Evolutionary conservation across 2,888 invertebrate species (phyloP), one percentile per base, ranked within the genome.

Genomic region (Agonopterix heracliana): DNA sequence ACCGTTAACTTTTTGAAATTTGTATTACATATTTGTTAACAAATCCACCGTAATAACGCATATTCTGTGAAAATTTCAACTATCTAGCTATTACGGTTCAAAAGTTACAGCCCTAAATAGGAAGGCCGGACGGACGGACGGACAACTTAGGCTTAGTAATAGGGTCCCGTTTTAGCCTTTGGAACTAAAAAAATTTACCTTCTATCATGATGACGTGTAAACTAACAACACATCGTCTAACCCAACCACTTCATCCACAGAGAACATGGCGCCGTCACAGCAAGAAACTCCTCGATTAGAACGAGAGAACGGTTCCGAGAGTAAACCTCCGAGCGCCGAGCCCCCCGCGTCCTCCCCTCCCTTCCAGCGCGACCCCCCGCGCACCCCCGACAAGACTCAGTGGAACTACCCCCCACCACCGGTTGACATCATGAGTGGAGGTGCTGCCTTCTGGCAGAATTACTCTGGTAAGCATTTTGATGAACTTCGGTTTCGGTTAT

Each of bases 371-470:
- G 86, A 86, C 48, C 85, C 81, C 46, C 84, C 84, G 9, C 82
- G 86, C 56, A 86, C 87, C 26, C 85, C 87, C 1, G 85, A 86
- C 60, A 83, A 89, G 71, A 79, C 87, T 11, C 91, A 91, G 51
- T 91, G 91, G 81, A 86, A 81, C 78, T 87, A 88, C 63, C 86
- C 89, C 12, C 86, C 89, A 44, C 86, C 88, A 41, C 87, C 89
- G 12, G 85, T 89, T 13, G 96, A 96, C 84, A 92, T 96, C 78
- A 95, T 96, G 91, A 93, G 94, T 67, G 93, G 93, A 48, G 95
- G 95, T 40, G 93, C 94, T 45, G 95, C 95, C 42, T 96, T 96
- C 85, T 96, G 96, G 96, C 96, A 96, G 78, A 96, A 96, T 79
- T 96, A 96, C 86, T 96, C 96, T 73, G 96, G 96, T 96, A 78